A percentile compares a stretch with the other conserved stretches of the same genome.
Evolutionary conservation across 2,113 vertebrate genomes (phyloP).

Genomic region (Nymphicus hollandicus): DNA sequence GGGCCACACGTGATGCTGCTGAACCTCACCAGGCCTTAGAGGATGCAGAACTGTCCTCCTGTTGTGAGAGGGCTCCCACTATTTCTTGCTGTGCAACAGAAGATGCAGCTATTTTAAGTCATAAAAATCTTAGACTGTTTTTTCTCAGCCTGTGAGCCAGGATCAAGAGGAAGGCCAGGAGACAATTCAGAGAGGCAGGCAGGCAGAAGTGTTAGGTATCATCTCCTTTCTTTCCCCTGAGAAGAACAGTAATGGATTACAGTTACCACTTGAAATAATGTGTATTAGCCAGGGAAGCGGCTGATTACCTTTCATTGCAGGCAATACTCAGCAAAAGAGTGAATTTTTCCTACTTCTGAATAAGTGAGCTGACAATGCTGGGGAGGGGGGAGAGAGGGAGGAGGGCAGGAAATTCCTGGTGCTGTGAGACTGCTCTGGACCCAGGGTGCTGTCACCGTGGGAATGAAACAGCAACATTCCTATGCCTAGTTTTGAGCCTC

Average conservation of each 20-base stretch:
- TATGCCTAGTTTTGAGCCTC: background rate
- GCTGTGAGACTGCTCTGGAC: background rate
- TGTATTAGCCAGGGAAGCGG: background rate
- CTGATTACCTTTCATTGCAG: constrained; percentile 13
- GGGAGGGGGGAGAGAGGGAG: background rate
- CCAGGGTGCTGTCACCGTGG: background rate
- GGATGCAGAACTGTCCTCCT: background rate
- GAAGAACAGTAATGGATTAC: background rate
- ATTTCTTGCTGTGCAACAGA: background rate
- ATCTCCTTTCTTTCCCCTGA: background rate
- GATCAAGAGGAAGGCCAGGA: background rate
- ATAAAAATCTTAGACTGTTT: background rate
- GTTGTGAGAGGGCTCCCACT: background rate
- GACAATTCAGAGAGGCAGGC: rapidly evolving
- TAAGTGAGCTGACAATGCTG: background rate
- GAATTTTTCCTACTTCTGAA: background rate
- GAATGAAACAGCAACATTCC: background rate
- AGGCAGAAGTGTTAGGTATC: background rate
- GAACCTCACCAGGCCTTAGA: background rate
- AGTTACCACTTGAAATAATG: background rate
- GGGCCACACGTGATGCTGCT: background rate
- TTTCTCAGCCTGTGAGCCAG: background rate
- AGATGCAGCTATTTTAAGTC: background rate
- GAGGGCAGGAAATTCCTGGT: background rate
- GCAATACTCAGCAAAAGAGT: background rate